Percentiles rank a stretch among this genome's conserved stretches.
phyloP scores from a whole-genome alignment of 2,797 vertebrate species.

The Falco columbarius region DNA sequence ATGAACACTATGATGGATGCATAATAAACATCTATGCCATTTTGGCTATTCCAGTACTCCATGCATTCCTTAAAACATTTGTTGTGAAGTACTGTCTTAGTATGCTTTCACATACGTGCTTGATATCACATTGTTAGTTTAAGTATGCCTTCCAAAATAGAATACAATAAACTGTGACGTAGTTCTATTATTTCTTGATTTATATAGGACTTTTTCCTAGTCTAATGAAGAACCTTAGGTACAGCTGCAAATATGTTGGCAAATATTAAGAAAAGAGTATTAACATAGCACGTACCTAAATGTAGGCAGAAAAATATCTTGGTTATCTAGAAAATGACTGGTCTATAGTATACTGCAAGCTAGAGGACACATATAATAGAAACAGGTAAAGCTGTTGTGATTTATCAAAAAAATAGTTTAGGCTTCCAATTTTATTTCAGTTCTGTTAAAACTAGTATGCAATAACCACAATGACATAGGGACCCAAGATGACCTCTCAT shows the following conservation, averaged over 20 bases:
- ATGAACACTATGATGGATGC: background rate
- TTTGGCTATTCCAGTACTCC: background rate
- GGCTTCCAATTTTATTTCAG: background rate
- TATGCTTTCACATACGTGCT: background rate
- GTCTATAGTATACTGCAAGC: background rate
- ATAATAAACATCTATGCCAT: background rate
- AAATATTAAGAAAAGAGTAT: background rate
- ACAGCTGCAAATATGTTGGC: background rate
- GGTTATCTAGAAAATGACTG: background rate
- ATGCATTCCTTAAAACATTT: background rate
- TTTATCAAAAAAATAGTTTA: background rate
- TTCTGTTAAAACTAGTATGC: background rate
- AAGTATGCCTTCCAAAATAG: conserved; percentile 4
- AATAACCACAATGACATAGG: background rate
- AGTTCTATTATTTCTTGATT: background rate
- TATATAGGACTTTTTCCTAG: background rate
- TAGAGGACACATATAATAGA: background rate
- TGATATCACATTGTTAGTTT: background rate
- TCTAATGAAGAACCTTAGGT: background rate
- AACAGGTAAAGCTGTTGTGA: background rate
- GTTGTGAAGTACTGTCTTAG: background rate
- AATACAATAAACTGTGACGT: background rate
- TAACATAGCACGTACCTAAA: background rate
- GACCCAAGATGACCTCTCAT: background rate
- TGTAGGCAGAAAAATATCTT: background rate